These are phyloP conservation scores for Apis laboriosa DNA, from an alignment of 1,140 invertebrate genomes.

Conservation along the genomic window DNA sequence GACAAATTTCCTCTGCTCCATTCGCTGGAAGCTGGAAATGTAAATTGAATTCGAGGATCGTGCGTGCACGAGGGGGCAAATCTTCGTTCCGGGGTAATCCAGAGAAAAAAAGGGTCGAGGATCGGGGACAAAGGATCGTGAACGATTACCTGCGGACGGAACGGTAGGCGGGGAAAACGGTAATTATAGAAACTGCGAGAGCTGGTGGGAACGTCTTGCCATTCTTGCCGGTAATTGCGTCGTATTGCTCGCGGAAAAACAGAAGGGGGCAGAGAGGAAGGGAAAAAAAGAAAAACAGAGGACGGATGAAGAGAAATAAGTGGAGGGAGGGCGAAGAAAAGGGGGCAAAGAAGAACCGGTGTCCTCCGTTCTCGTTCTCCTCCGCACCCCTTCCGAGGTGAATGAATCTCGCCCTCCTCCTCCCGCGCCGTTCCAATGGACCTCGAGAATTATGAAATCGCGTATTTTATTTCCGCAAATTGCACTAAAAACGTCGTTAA, in stretches of 20 bases:
- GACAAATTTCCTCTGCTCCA: not conserved
- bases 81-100: slow-evolving; percentile 14
- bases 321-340: slow-evolving; percentile 18
- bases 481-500: not conserved
- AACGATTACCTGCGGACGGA: slow-evolving; percentile 17
- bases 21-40: not conserved
- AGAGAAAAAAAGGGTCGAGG: slow-evolving; percentile 6
- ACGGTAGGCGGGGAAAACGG: not conserved
- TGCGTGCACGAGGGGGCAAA: not conserved
- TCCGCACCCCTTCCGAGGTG: not conserved
- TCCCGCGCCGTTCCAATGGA: slow-evolving; percentile 12
- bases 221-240: slow-evolving; percentile 60
- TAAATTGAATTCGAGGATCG: slow-evolving; percentile 20
- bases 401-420: slow-evolving; percentile 9
- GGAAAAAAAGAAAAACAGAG: not conserved
- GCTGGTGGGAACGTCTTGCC: slow-evolving; percentile 55
- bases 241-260: slow-evolving; percentile 49
- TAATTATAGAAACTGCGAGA: slow-evolving; percentile 55
- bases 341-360: slow-evolving; percentile 4
- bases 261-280: slow-evolving; percentile 31
- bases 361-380: slow-evolving; percentile 9
- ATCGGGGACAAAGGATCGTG: slow-evolving; percentile 38
- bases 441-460: slow-evolving; percentile 57
- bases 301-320: slow-evolving; percentile 23
- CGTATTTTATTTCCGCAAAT: slow-evolving; percentile 32